These are phyloP conservation scores for Iselma pallidipennis DNA, from an alignment of 2,888 invertebrate genomes.

Conservation along the genomic window DNA sequence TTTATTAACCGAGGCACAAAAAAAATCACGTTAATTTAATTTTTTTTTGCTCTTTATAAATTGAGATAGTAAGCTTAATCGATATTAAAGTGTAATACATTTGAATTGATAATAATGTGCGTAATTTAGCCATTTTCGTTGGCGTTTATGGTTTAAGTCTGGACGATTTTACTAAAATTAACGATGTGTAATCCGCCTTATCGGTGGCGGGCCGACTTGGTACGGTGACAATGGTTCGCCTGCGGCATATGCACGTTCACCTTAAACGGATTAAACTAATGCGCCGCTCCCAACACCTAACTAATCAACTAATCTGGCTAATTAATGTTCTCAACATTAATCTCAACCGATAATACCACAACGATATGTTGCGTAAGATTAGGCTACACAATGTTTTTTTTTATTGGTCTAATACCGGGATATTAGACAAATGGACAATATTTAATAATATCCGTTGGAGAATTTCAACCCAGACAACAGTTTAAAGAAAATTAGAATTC, in stretches of 20 bases:
- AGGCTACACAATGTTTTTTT: constrained; percentile 1
- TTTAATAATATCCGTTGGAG: not conserved
- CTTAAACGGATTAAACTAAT: constrained; percentile 44
- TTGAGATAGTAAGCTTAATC: not conserved
- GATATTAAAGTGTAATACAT: not conserved
- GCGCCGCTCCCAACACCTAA: constrained; percentile 37
- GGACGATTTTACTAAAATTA: constrained; percentile 2
- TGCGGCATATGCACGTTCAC: constrained; percentile 34
- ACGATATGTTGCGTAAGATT: constrained; percentile 19
- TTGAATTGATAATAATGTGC: not conserved
- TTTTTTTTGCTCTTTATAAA: not conserved
- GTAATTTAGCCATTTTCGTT: not conserved
- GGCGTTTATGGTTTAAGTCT: not conserved
- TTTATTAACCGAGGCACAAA: not conserved
- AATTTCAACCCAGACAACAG: too few species aligned
- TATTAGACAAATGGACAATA: not conserved
- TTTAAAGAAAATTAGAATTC: too few species aligned
- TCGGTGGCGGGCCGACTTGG: constrained; percentile 12
- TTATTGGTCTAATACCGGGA: not conserved
- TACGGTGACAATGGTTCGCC: constrained; percentile 26
- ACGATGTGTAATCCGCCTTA: constrained; percentile 22
- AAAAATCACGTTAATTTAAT: not conserved
- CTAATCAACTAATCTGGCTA: constrained; percentile 41
- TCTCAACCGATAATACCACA: constrained; percentile 30
- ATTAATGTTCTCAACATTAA: constrained; percentile 42